These are phyloP conservation scores for Drosophila koepferae DNA, from an alignment of 2,888 invertebrate species.

Conservation along the genomic window DNA sequence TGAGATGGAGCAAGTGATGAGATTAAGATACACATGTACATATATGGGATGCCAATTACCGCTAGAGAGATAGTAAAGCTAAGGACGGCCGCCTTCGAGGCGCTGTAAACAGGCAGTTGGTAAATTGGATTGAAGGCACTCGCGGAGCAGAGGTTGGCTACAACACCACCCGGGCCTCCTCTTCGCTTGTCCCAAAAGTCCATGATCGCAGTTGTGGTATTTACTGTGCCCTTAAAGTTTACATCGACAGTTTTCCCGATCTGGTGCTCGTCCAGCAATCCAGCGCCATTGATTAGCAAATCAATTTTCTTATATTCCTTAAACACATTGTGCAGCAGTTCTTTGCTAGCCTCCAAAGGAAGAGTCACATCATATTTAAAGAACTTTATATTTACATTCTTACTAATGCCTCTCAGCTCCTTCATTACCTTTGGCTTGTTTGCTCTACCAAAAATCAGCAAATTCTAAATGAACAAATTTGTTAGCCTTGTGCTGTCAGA, in stretches of 20 bases:
- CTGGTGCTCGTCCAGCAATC: conserved; percentile 8
- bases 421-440: not conserved
- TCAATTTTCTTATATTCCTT: not conserved
- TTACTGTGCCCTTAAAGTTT: conserved; percentile 6
- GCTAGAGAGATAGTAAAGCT: conserved; percentile 14
- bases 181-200: conserved; percentile 84
- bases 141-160: conserved; percentile 83
- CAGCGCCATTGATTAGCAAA: conserved; percentile 11
- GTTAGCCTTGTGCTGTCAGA: not conserved
- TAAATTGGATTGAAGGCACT: conserved; percentile 76
- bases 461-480: not conserved
- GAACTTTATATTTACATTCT: not conserved
- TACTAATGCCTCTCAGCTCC: not conserved
- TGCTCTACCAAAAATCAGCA: not conserved
- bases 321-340: not conserved
- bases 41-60: not conserved
- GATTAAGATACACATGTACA: not conserved
- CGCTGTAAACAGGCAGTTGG: conserved; percentile 82
- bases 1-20: not conserved
- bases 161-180: conserved; percentile 84
- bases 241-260: not conserved
- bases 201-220: conserved; percentile 72
- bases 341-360: not conserved
- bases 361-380: not conserved
- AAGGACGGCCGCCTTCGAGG: conserved; percentile 82